Base-by-base conservation (phyloP, 2,888 invertebrate genomes). In the Leistus spinibarbis region DNA sequence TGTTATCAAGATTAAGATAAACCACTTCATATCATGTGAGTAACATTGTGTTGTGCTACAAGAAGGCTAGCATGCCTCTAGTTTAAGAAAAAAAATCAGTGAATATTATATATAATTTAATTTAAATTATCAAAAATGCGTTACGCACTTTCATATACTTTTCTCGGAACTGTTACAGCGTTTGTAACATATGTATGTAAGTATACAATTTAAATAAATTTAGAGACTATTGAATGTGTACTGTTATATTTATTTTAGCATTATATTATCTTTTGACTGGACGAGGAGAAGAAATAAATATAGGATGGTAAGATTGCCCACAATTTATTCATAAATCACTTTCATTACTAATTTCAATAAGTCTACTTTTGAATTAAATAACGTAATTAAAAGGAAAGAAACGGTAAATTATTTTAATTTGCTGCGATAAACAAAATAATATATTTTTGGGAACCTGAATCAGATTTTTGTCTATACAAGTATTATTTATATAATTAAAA, bases 251-350 rank as follows among this genome's bases (percentile, higher is more conserved):
- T 78, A 76, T 84, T 85, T 82, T 87, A 88, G 88, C 89, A 80
- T 83, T 90, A 80, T 91, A 90, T 87, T 91, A 93, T 87, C 85
- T 94, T 77, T 88, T 97, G 79, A 93, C 94, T 82, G 96, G 95
- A 80, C 94, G 93, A 88, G 97, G 97, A 81, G 92, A 95, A 87
- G 90, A 92, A 86, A 89, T 96, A 82, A 96, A 95, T 86, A 82
- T 96, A 81, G 96, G 92, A 88, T 97, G 97, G 95, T 91, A 83
- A 85, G 86, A 22, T n/a, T 64, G 7, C 16, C 23, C 22, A 20
- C n/a, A 20, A 63, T 3, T 63, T 63, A 19, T 22, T 20, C n/a
- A n/a, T n/a, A n/a, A n/a, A n/a, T n/a, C n/a, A n/a, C n/a, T n/a
- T n/a, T n/a, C n/a, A n/a, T n/a, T n/a, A n/a, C n/a, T n/a, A n/a